These are phyloP conservation scores for Drymonia ruficornis DNA, from an alignment of 2,888 invertebrate species.

Conservation along the genomic window DNA sequence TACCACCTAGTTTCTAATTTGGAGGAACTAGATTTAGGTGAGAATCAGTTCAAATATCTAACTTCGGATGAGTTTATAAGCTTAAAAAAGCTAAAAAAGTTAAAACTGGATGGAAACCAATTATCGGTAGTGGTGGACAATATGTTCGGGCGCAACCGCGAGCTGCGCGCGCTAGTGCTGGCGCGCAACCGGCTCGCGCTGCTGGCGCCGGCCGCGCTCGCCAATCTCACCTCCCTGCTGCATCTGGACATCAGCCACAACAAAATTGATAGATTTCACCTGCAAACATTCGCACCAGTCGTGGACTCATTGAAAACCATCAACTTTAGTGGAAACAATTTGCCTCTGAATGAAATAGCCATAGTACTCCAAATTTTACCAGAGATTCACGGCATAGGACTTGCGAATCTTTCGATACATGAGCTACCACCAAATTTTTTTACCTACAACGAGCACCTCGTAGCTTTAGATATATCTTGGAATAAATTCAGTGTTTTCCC, in stretches of 20 bases:
- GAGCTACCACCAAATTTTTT: constrained; percentile 85
- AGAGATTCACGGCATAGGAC: constrained; percentile 82
- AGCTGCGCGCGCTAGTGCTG: constrained; percentile 84
- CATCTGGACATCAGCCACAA: constrained; percentile 91
- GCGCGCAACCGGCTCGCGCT: constrained; percentile 90
- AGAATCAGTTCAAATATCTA: constrained; percentile 91
- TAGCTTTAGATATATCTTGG: constrained; percentile 89
- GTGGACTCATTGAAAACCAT: constrained; percentile 86
- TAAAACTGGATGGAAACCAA: constrained; percentile 91
- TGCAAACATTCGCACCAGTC: constrained; percentile 84
- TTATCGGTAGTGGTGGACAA: constrained; percentile 90
- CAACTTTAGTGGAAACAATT: constrained; percentile 89
- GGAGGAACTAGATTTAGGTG: constrained; percentile 90
- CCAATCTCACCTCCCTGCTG: constrained; percentile 88
- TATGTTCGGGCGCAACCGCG: constrained; percentile 86
- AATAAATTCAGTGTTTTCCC: constrained; percentile 87
- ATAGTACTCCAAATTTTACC: constrained; percentile 84
- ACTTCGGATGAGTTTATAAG: constrained; percentile 89
- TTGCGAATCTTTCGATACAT: constrained; percentile 85
- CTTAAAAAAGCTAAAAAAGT: constrained; percentile 86
- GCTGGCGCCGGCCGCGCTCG: constrained; percentile 89
- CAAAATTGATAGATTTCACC: constrained; percentile 88
- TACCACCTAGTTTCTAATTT: constrained; percentile 90
- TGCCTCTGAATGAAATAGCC: constrained; percentile 83
- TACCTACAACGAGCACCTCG: constrained; percentile 85